Conservation (phyloP, 1,140 invertebrate species). For the Sitophilus oryzae region DNA sequence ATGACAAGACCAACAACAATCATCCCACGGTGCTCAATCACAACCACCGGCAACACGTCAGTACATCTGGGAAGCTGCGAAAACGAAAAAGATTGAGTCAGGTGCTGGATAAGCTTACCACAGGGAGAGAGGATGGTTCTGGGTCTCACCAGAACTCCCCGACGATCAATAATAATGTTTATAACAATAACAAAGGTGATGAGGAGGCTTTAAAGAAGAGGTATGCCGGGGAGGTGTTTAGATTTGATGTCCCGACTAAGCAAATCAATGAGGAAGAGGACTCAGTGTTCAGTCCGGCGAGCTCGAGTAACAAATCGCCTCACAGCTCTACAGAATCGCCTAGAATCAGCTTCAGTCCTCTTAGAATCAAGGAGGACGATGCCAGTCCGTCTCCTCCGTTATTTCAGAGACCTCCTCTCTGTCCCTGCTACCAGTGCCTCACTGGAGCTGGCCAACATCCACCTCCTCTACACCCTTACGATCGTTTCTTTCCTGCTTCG, state of each 20-base stretch:
- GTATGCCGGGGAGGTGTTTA: constrained; percentile 47
- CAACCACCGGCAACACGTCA: constrained; percentile 54
- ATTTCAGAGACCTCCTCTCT: constrained; percentile 44
- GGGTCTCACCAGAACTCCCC: background rate
- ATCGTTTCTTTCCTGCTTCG: constrained; percentile 54
- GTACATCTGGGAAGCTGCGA: constrained; percentile 52
- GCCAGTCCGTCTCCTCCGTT: constrained; percentile 39
- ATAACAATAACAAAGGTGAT: constrained; percentile 40
- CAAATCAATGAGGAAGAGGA: constrained; percentile 46
- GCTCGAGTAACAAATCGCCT: constrained; percentile 49
- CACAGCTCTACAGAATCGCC: constrained; percentile 53
- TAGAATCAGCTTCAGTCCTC: constrained; percentile 53
- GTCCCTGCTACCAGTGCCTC: constrained; percentile 47
- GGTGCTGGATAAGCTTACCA: constrained; percentile 63
- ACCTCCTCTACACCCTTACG: constrained; percentile 48
- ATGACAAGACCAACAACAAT: constrained; percentile 50
- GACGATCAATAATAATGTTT: constrained; percentile 32
- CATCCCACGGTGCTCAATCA: constrained; percentile 56
- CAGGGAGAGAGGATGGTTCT: constrained; percentile 26
- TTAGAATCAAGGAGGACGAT: constrained; percentile 52
- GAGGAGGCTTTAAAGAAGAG: constrained; percentile 38
- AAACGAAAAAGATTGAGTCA: constrained; percentile 70
- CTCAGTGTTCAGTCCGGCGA: constrained; percentile 53
- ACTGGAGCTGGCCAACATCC: constrained; percentile 47
- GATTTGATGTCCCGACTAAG: constrained; percentile 47